A percentile compares a stretch with the other conserved stretches of the same genome.
Conservation (phyloP, 2,113 vertebrate genomes). For the Perognathus longimembris region DNA sequence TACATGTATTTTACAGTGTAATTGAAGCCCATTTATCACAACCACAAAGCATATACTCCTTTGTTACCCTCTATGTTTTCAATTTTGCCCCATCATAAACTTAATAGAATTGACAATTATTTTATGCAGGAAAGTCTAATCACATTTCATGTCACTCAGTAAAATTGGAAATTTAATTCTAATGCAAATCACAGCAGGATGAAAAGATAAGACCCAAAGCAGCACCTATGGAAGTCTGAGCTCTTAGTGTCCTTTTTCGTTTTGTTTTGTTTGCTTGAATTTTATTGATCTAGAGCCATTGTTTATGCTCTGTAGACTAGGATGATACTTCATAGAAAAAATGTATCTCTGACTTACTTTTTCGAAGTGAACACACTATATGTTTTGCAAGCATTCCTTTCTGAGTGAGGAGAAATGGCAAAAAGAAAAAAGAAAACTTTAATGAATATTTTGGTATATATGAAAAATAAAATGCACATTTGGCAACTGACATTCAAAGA, state of each 20-base stretch:
- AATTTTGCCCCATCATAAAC: slow-evolving; percentile 70
- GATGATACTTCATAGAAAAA: slow-evolving; percentile 9
- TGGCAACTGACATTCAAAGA: slow-evolving; percentile 8
- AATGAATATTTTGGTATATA: slow-evolving; percentile 53
- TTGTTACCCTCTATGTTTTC: slow-evolving; percentile 70
- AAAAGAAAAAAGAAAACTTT: not conserved
- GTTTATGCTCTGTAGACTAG: slow-evolving; percentile 7
- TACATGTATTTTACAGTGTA: slow-evolving; percentile 50
- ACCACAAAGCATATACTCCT: slow-evolving; percentile 66
- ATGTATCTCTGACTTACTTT: slow-evolving; percentile 60
- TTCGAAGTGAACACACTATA: slow-evolving; percentile 26
- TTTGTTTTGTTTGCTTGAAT: not conserved
- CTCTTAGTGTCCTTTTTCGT: slow-evolving; percentile 33
- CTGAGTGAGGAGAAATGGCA: not conserved
- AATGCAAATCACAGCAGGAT: slow-evolving; percentile 74
- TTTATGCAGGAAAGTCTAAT: slow-evolving; percentile 75
- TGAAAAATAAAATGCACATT: slow-evolving; percentile 41
- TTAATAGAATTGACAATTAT: slow-evolving; percentile 68
- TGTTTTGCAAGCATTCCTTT: slow-evolving; percentile 12
- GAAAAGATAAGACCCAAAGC: slow-evolving; percentile 63
- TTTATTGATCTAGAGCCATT: not conserved
- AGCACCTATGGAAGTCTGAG: not conserved
- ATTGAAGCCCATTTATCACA: slow-evolving; percentile 44
- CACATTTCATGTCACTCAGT: slow-evolving; percentile 81
- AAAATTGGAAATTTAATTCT: slow-evolving; percentile 82